These are phyloP conservation scores for Poeciliopsis gracilis DNA, from an alignment of 2,797 vertebrate genomes.

Conservation along the genomic window DNA sequence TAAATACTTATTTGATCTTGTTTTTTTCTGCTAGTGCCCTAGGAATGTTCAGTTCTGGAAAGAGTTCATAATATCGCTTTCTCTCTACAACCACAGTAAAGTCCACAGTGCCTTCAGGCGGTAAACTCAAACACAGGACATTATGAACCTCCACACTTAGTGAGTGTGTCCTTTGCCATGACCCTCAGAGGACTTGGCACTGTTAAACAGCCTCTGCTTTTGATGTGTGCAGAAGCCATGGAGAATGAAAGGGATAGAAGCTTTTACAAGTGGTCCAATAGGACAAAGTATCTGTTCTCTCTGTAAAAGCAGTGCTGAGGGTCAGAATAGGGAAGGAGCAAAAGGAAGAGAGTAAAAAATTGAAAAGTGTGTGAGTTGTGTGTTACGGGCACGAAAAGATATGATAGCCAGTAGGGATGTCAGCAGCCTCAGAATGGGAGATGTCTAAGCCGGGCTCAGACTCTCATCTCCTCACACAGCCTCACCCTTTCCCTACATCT, in stretches of 20 bases:
- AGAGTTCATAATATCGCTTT: constrained; percentile 44
- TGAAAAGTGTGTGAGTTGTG: constrained; percentile 19
- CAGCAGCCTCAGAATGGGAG: constrained; percentile 66
- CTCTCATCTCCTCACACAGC: constrained; percentile 74
- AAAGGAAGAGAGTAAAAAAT: constrained; percentile 37
- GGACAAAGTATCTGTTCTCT: constrained; percentile 62
- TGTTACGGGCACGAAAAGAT: constrained; percentile 52
- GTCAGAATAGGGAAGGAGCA: constrained; percentile 27
- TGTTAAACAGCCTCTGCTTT: constrained; percentile 57
- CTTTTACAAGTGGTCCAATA: constrained; percentile 64
- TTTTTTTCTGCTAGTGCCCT: constrained; percentile 9
- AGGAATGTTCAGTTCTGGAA: constrained; percentile 4
- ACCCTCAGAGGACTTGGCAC: constrained; percentile 39
- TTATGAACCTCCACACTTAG: constrained; percentile 36
- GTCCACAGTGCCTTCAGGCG: constrained; percentile 21
- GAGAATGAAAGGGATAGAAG: constrained; percentile 51
- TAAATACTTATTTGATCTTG: not conserved
- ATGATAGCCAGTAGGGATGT: constrained; percentile 72
- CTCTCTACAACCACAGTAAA: constrained; percentile 10
- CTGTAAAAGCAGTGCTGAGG: constrained; percentile 60
- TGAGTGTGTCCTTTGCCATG: constrained; percentile 32
- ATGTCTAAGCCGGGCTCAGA: constrained; percentile 79
- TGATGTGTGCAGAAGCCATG: constrained; percentile 39
- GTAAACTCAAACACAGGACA: constrained; percentile 16
- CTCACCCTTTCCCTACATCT: constrained; percentile 66